phyloP scores from a whole-genome alignment of 2,888 invertebrate species.

The Kryphioiulus occultus region DNA sequence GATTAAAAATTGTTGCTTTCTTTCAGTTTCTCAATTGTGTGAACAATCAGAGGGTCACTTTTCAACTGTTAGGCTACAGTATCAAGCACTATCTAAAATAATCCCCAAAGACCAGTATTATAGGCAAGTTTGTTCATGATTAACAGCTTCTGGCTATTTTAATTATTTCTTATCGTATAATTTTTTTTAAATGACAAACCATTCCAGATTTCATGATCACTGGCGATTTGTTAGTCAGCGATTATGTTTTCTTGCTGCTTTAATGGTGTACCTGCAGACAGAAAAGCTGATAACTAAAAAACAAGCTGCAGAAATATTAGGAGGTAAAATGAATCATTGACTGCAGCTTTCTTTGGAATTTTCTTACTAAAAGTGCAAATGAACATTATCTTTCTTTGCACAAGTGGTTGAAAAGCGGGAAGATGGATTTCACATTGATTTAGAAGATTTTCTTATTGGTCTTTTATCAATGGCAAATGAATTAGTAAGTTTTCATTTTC shows the following conservation, averaged over 20 bases:
- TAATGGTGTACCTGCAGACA: conserved; percentile 81
- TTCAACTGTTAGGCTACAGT: conserved; percentile 72
- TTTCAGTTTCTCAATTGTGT: conserved; percentile 63
- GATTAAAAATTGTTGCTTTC: conserved; percentile 69
- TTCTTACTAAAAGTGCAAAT: not conserved
- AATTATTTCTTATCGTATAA: too few species aligned
- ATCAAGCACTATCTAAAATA: conserved; percentile 70
- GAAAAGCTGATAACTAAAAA: conserved; percentile 77
- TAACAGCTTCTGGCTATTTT: too few species aligned
- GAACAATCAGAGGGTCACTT: conserved; percentile 71
- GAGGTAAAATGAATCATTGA: conserved; percentile 70
- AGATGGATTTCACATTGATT: conserved; percentile 85
- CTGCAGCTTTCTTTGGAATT: not conserved
- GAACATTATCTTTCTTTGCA: conserved; percentile 57
- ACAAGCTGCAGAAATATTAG: conserved; percentile 78
- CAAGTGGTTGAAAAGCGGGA: conserved; percentile 74
- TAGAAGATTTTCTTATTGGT: conserved; percentile 88
- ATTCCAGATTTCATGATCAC: conserved; percentile 79
- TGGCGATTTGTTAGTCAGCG: conserved; percentile 85
- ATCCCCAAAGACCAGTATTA: conserved; percentile 83
- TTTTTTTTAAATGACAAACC: too few species aligned
- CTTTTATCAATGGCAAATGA: conserved; percentile 83
- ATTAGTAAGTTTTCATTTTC: conserved; percentile 54
- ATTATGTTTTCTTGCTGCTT: conserved; percentile 77
- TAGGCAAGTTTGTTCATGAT: conserved; percentile 58